Conservation (phyloP, 2,888 invertebrate genomes). For the Drosophila neutralis region DNA sequence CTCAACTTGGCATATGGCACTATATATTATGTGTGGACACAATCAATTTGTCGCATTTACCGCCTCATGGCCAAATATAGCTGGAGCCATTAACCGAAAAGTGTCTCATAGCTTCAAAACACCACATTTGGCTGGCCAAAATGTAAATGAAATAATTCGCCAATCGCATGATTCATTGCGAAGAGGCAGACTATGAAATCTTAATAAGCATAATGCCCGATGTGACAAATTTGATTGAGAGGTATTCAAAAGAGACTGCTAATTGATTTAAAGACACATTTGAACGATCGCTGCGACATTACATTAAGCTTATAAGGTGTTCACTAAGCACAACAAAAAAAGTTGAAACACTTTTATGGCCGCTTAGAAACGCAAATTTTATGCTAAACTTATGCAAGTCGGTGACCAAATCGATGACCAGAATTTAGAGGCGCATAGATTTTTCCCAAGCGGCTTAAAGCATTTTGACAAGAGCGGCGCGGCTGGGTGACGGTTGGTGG, state of each 20-base stretch:
- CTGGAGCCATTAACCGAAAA: constrained; percentile 2
- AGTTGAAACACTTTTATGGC: constrained; percentile 54
- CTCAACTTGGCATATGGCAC: not conserved
- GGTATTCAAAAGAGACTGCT: constrained; percentile 38
- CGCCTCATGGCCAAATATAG: constrained; percentile 30
- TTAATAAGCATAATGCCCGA: constrained; percentile 26
- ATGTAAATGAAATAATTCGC: constrained; percentile 14
- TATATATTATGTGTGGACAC: constrained; percentile 7
- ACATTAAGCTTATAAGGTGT: constrained; percentile 79
- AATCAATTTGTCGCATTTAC: constrained; percentile 42
- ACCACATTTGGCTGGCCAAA: constrained; percentile 29
- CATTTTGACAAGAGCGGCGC: constrained; percentile 4
- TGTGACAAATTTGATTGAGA: constrained; percentile 44
- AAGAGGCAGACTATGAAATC: constrained; percentile 23
- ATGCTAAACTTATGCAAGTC: constrained; percentile 64
- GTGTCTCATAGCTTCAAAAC: not conserved
- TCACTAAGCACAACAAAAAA: constrained; percentile 48
- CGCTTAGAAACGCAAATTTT: constrained; percentile 61
- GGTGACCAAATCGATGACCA: constrained; percentile 56
- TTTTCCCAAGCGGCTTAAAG: constrained; percentile 54
- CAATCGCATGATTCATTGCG: constrained; percentile 31
- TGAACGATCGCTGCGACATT: constrained; percentile 52
- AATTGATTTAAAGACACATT: constrained; percentile 74
- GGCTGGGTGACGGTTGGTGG: not conserved
- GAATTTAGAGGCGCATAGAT: constrained; percentile 59